A percentile compares a stretch with the other conserved stretches of the same genome.
Evolutionary conservation across 2,113 vertebrate genomes (phyloP).

Genomic region (Atherinomorus stipes): DNA sequence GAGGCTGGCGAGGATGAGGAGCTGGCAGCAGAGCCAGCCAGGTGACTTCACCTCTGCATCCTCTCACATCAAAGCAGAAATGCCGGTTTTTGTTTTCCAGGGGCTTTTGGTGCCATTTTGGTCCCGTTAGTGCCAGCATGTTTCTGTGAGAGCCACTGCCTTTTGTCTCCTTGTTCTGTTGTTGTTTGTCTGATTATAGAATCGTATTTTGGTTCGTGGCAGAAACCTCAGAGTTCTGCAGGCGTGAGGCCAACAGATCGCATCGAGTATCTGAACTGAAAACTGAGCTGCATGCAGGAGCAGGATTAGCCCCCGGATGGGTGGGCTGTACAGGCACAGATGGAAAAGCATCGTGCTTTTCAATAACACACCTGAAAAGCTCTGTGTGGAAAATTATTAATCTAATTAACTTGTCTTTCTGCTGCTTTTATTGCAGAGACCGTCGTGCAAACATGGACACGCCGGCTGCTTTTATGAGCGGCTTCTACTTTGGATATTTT

Average conservation of each 20-base stretch:
- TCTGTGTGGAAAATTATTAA: not conserved
- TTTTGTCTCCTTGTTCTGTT: not conserved
- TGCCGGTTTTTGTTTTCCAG: too few species aligned
- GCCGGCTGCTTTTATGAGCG: slow-evolving; percentile 29
- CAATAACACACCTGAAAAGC: too few species aligned
- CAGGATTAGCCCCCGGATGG: not conserved
- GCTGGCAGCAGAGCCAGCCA: slow-evolving; percentile 11
- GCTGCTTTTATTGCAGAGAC: not conserved
- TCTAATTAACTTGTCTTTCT: not conserved
- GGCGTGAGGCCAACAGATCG: not conserved
- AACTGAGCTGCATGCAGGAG: not conserved
- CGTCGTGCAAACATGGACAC: too few species aligned
- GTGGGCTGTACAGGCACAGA: slow-evolving; percentile 6
- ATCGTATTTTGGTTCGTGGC: not conserved
- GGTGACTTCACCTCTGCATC: slow-evolving; percentile 16
- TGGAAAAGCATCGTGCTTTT: too few species aligned
- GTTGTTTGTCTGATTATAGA: not conserved
- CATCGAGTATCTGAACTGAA: not conserved
- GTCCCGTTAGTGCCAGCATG: not conserved
- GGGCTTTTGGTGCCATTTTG: not conserved
- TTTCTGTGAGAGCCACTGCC: not conserved
- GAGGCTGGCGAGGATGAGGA: slow-evolving; percentile 31
- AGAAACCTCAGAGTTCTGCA: not conserved
- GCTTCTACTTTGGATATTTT: slow-evolving; percentile 21
- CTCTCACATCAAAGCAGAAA: slow-evolving; percentile 18